A percentile compares a stretch with the other conserved stretches of the same genome.
phyloP scores from a whole-genome alignment of 2,797 vertebrate genomes.

The Capromys pilorides region DNA sequence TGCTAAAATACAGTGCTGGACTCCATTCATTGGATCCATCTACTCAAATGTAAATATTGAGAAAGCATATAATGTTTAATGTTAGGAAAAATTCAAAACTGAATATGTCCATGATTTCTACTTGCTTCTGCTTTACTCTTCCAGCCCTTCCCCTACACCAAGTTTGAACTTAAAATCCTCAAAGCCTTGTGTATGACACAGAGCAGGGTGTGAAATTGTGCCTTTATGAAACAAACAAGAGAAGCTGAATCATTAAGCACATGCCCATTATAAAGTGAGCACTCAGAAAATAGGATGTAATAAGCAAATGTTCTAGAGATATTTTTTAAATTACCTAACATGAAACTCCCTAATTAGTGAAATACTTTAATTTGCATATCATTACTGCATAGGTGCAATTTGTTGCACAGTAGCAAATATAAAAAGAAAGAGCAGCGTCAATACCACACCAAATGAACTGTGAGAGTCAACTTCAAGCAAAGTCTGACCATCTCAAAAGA shows the following conservation, averaged over 20 bases:
- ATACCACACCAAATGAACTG: not conserved
- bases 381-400: not conserved
- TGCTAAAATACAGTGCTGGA: conserved; percentile 9
- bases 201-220: not conserved
- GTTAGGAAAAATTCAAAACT: not conserved
- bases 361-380: conserved; percentile 11
- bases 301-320: not conserved
- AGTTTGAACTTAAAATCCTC: not conserved
- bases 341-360: not conserved
- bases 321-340: not conserved
- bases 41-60: conserved; percentile 32
- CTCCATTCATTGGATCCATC: not conserved
- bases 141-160: not conserved
- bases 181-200: not conserved
- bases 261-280: not conserved
- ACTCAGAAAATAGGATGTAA: not conserved
- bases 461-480: not conserved
- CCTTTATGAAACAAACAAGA: not conserved
- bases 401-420: not conserved
- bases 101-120: not conserved
- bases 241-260: not conserved
- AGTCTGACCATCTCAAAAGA: not conserved
- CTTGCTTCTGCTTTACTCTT: not conserved
- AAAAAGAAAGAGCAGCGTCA: not conserved
- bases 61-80: not conserved